A percentile compares a stretch with the other conserved stretches of the same genome.
These are phyloP conservation scores for Chorisops tibialis DNA, from an alignment of 2,888 invertebrate species.

Conservation along the genomic window DNA sequence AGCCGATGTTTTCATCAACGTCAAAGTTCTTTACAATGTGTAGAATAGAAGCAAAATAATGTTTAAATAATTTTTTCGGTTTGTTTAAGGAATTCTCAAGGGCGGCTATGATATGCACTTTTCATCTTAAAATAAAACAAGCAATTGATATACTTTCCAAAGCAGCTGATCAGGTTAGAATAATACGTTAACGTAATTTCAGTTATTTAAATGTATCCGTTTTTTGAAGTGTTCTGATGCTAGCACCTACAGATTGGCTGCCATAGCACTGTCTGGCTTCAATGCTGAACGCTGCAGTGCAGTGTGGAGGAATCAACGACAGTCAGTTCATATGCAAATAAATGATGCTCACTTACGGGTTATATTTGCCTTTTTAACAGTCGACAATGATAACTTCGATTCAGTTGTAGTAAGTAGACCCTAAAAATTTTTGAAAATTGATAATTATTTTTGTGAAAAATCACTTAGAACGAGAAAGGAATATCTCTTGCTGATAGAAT, in stretches of 20 bases:
- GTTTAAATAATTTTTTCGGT: too few relatives aligned
- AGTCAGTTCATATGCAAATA: constrained; percentile 69
- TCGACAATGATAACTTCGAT: constrained; percentile 72
- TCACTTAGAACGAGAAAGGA: constrained; percentile 70
- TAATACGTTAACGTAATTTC: neutral
- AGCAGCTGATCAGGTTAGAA: constrained; percentile 55
- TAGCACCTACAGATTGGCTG: constrained; percentile 51
- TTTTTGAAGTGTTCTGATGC: neutral
- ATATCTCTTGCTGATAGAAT: constrained; percentile 84
- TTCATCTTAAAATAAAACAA: constrained; percentile 77
- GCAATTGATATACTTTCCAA: constrained; percentile 84
- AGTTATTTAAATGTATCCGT: neutral
- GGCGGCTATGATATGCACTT: constrained; percentile 88
- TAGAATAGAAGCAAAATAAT: too few relatives aligned
- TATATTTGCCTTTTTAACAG: constrained; percentile 85
- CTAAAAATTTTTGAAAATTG: neutral
- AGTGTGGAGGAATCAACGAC: constrained; percentile 74
- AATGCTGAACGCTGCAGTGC: constrained; percentile 73
- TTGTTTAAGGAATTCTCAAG: constrained; percentile 63
- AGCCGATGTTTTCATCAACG: too few relatives aligned
- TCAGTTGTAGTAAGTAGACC: constrained; percentile 65
- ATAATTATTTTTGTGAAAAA: too few relatives aligned
- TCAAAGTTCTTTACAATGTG: too few relatives aligned
- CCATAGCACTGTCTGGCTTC: constrained; percentile 82
- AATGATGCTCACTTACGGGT: constrained; percentile 88